phyloP scores from a whole-genome alignment of 2,888 invertebrate genomes.

The Caenorhabditis imperialis region DNA sequence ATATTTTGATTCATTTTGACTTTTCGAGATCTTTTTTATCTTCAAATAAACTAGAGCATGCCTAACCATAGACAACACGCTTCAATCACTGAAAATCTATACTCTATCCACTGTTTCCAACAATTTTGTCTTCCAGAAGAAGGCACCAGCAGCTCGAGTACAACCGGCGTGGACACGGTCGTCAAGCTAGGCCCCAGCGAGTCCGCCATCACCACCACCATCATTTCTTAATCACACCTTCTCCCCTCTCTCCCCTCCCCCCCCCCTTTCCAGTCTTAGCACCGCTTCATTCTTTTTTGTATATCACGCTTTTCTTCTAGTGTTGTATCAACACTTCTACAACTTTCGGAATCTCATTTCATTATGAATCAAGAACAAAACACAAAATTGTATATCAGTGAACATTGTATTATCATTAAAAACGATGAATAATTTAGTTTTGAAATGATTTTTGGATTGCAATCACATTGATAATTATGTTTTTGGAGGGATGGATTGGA shows the following conservation, averaged over 20 bases:
- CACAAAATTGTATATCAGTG: not conserved
- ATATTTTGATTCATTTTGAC: too few relatives aligned
- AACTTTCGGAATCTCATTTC: too few relatives aligned
- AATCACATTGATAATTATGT: constrained; percentile 36
- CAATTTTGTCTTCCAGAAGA: constrained; percentile 48
- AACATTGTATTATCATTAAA: constrained; percentile 5
- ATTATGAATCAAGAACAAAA: too few relatives aligned
- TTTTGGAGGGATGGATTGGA: constrained; percentile 1
- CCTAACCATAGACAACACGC: too few relatives aligned
- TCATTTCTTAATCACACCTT: constrained; percentile 30
- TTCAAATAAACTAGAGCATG: too few relatives aligned
- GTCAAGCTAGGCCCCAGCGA: constrained; percentile 47
- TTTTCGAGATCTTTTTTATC: too few relatives aligned
- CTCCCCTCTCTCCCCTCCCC: too few relatives aligned
- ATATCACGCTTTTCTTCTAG: not conserved
- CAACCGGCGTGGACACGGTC: constrained; percentile 49
- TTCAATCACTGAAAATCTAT: too few relatives aligned
- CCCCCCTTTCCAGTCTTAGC: too few relatives aligned
- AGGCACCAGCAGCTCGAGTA: constrained; percentile 46
- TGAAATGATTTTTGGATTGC: constrained; percentile 1
- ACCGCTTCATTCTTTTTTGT: not conserved
- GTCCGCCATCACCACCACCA: constrained; percentile 46
- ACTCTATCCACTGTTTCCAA: too few relatives aligned
- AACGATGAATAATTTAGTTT: constrained; percentile 1
- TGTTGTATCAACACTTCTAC: too few relatives aligned